Base-by-base conservation (phyloP, 1,140 invertebrate species). In the Caenorhabditis latens region DNA sequence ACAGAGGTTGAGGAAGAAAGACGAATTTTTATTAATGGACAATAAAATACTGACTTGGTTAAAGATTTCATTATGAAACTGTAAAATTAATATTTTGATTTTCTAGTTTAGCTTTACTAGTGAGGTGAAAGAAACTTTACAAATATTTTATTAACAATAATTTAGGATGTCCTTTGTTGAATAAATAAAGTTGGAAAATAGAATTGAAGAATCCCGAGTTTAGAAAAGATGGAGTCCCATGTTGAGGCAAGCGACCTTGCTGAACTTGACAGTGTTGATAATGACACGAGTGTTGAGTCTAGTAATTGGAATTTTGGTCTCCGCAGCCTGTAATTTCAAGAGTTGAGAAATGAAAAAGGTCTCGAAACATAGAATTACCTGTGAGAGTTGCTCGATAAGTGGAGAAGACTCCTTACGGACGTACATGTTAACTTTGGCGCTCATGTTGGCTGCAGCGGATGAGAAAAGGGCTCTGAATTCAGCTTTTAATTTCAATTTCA, bases 151-250 rank as follows among this genome's bases (percentile, higher is more conserved):
- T 32, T 32, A 32, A 32, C 2, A 32, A 1, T 1, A 1, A 32
- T 32, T 32, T 32, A 32, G 32, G 0, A 32, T 32, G 32, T 32
- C 32, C 32, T 32, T 32, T 0, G 32, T 32, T 32, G 32, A 32
- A 32, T 32, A 32, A 32, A 32, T 32, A 32, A 32, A 32, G 32
- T 0, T 32, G 0, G 32, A 32, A 32, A 32, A 32, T 2, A 1
- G 32, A 32, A 32, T 32, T 32, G 32, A 32, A 32, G 32, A 32
- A 32, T 32, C 32, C n/a, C 1, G 7, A 53, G 9, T 8, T 88
- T 84, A 88, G 84, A 88, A 88, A 8, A 88, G 84, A 48, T 83
- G 79, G 16, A 88, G 85, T 16, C 88, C 88, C 53, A 86, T 84
- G 65, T 88, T 88, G 61, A 84, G 50, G 63, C 63, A 61, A 63